Percentiles rank a stretch among this genome's conserved stretches.
These are phyloP conservation scores for Loriculus beryllinus DNA, from an alignment of 2,797 vertebrate genomes.

Conservation along the genomic window DNA sequence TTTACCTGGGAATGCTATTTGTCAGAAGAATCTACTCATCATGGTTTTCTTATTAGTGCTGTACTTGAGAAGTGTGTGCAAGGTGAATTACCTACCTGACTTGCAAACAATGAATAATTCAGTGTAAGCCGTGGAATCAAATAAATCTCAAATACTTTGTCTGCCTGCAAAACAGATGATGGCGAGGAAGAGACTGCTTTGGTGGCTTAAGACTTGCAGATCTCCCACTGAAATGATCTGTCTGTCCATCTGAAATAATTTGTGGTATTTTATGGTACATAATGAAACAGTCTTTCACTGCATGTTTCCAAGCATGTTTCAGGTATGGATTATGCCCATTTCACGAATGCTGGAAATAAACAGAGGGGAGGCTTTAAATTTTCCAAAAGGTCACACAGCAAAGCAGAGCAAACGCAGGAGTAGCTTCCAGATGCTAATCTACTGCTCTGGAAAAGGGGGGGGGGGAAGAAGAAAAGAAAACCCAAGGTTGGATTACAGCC, in stretches of 20 bases:
- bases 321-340: neutral
- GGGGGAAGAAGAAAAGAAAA: neutral
- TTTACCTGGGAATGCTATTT: neutral
- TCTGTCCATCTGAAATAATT: neutral
- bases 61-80: neutral
- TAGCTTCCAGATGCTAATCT: neutral
- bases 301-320: neutral
- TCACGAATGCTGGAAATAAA: neutral
- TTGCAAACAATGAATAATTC: conserved; percentile 23
- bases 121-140: neutral
- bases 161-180: neutral
- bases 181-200: neutral
- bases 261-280: neutral
- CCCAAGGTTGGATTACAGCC: neutral
- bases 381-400: neutral
- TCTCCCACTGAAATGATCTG: neutral
- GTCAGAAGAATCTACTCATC: neutral
- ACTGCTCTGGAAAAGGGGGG: neutral
- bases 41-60: neutral
- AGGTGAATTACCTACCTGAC: conserved; percentile 1
- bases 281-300: neutral
- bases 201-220: neutral
- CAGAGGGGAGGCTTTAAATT: neutral
- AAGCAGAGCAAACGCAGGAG: neutral
- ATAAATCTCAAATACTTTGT: neutral